Conservation (phyloP, 2,797 vertebrate species). For the Enteromius argenteus region DNA sequence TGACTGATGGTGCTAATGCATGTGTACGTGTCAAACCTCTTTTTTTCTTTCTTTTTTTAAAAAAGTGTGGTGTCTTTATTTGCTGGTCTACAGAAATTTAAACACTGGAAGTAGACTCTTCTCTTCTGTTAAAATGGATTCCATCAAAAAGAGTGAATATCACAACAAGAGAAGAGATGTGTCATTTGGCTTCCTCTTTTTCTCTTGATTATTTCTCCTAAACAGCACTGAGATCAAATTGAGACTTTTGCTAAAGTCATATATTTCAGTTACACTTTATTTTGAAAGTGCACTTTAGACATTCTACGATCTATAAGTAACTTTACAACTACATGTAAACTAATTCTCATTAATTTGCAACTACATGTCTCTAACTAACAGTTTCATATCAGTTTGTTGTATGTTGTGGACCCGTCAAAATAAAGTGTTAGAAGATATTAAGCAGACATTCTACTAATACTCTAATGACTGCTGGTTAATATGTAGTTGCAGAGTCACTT, state of each 20-base stretch:
- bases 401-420: too few species aligned
- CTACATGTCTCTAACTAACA: too few species aligned
- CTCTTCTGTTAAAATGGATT: neutral
- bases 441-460: too few species aligned
- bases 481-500: too few species aligned
- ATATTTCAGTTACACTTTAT: too few species aligned
- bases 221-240: neutral
- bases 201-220: neutral
- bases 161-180: neutral
- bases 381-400: too few species aligned
- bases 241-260: neutral
- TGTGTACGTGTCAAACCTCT: neutral
- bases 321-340: too few species aligned
- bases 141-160: neutral
- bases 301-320: too few species aligned
- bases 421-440: too few species aligned
- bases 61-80: slow-evolving; percentile 24
- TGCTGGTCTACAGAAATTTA: neutral
- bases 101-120: neutral
- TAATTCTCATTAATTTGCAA: too few species aligned
- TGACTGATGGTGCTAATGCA: neutral
- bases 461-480: too few species aligned
- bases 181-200: slow-evolving; percentile 10
- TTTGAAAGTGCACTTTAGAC: too few species aligned
- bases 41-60: neutral